Evolutionary conservation across 2,888 invertebrate genomes (phyloP), one percentile per base, ranked within the genome.

Genomic region (Noctua janthe): DNA sequence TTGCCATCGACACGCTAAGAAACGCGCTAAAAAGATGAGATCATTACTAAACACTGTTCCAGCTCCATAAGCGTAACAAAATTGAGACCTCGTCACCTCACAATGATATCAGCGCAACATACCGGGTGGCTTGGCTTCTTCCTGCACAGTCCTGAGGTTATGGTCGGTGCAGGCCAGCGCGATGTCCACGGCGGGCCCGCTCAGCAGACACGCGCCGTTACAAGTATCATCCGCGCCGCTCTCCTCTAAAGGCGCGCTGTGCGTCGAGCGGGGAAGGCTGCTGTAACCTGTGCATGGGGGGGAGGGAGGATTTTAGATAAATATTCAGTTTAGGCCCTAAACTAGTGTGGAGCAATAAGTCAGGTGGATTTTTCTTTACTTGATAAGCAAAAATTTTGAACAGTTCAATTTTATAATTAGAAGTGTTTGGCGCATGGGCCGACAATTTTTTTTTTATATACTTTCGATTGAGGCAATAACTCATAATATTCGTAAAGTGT

Each of bases 241-340:
- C 87, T 96, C 96, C 94, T 97, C 97, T 85, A 97, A 91, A 15
- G 98, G 98, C 88, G 98, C 98, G 87, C 98, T 98, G 96, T 98
- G 98, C 91, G 98, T 98, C 79, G 98, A 98, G 87, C 99, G 97
- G 51, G 99, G 98, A 91, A 99, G 97, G 95, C 98, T 98, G 96
- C 98, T 98, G 96, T 99, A 99, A 81, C 98, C 98, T 98, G 89
- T 8, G 64, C 29, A 15, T 54, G 17, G 0, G 43, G 43, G 29
- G 29, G 29, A 29, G 29, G 0, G 0, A 11, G 1, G 11, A 2
- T n/a, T 51, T 62, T 5, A 17, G 1, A 23, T 29, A 49, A 23
- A 13, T 39, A 47, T 35, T 64, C 39, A 35, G 0, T 7, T 54
- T 20, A 15, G 35, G 6, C 17, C 84, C 43, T 84, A 79, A 29